Evolutionary conservation across 2,797 vertebrate species (phyloP), one percentile per base, ranked within the genome.

Genomic region (Melanotaenia maccullochi): DNA sequence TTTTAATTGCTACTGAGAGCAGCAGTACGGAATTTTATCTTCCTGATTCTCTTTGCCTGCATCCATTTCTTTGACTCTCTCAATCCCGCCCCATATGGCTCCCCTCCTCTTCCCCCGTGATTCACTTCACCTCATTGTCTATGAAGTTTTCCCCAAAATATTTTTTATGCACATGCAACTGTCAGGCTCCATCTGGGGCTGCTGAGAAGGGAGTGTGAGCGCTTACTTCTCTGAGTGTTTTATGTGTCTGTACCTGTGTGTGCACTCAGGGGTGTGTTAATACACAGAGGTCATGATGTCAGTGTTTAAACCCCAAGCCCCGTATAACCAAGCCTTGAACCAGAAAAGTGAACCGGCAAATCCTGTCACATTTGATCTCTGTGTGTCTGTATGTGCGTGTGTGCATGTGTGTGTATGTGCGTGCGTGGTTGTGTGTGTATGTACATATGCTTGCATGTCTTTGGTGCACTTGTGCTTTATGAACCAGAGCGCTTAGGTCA

Each of bases 401-500:
- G 6, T 33, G 32, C 1, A 1, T 33, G 7, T 33, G 32, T 8
- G 7, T 7, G 1, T 33, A 1, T 56, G 66, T 58, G 40, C 1
- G 32, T 33, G 7, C 0, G 1, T 33, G 7, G n/a, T n/a, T 33
- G 5, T 33, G 6, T 33, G 32, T 7, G 32, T 40, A 9, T 64
- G 63, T 63, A 14, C 55, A 22, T 11, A 3, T 3, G 16, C 33
- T 47, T 60, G 22, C 30, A 25, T 44, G 62, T 68, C 47, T 58
- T 75, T 59, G 55, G 60, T 67, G 33, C 65, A 54, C 68, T 83
- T 73, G 77, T 85, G 86, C 73, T 84, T 75, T 68, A 9, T 89
- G 89, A 90, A 89, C 88, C 84, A 57, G 60, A 78, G 79, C 65
- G 73, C 74, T 72, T 5, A 22, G 90, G 87, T 90, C 90, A 88